Base-by-base conservation (phyloP, 1,140 invertebrate species). In the Aphidius gifuensis region DNA sequence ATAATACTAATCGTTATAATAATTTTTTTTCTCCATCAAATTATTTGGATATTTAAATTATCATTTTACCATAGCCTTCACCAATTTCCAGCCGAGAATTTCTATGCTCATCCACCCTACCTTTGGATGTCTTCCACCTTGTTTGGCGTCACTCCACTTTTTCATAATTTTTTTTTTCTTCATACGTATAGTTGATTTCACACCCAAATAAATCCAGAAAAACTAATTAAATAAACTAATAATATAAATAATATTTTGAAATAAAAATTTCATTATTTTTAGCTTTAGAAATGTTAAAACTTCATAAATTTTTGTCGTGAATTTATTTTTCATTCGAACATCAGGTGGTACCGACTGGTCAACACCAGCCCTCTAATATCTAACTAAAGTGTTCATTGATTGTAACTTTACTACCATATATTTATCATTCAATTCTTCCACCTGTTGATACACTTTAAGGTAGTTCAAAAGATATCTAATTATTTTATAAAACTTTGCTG, bases 61-160 rank as follows among this genome's bases (percentile, higher is more conserved):
- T 62, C 60, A 62, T 61, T 66, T 63, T 53, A 66, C 63, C 54
- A 57, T 38, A 51, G 69, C n/a, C 47, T 32, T 32, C 4, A 32
- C 1, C 1, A 32, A 1, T 32, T 62, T 60, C 66, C 64, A 65
- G 68, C 58, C 62, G 60, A 61, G 64, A 66, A 65, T 64, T 70
- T 62, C 58, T 66, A 64, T 68, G 21, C 44, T 49, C 0, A 0
- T 46, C 40, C 54, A 58, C n/a, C 64, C 65, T 64, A 67, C 68
- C 64, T 63, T 74, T 79, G 77, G 75, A 76, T 67, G 65, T 65
- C n/a, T 66, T 79, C 77, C 74, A 79, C 71, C 68, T 69, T 69
- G 62, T 68, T 77, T 77, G 75, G 74, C 74, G 69, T 64, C 61
- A 74, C 66, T 76, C 76, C 74, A 79, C 74, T 75, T 69, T 63